Conservation (phyloP, 2,797 vertebrate species). For the Bryconaethiops microstoma region DNA sequence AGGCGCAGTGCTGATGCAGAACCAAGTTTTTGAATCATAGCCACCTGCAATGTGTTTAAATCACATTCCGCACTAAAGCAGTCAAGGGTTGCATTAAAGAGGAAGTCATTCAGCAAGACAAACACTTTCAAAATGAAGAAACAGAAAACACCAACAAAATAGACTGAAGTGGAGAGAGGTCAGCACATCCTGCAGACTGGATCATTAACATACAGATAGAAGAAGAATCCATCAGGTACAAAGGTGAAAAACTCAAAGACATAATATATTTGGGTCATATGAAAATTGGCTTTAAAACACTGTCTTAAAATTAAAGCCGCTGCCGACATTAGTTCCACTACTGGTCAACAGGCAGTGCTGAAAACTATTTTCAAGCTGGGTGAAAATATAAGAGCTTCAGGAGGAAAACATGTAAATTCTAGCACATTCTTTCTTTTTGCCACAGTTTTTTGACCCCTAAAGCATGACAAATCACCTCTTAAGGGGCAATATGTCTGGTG, state of each 20-base stretch:
- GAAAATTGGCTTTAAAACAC: neutral
- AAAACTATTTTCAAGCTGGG: neutral
- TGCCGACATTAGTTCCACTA: neutral
- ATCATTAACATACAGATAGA: too few relatives aligned
- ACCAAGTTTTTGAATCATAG: slow-evolving; percentile 84
- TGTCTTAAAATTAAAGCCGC: neutral
- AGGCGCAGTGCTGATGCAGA: slow-evolving; percentile 78
- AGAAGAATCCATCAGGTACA: too few relatives aligned
- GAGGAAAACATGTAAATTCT: neutral
- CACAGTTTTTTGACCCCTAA: slow-evolving; percentile 28
- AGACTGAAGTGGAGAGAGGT: slow-evolving; percentile 45
- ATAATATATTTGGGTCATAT: neutral
- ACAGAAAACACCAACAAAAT: slow-evolving; percentile 64
- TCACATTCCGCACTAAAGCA: slow-evolving; percentile 82
- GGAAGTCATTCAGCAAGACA: slow-evolving; percentile 78
- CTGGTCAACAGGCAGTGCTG: neutral
- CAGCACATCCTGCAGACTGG: neutral
- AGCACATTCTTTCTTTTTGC: neutral
- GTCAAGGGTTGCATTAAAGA: slow-evolving; percentile 84
- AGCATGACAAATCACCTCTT: slow-evolving; percentile 30
- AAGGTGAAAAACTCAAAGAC: neutral
- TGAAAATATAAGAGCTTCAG: neutral
- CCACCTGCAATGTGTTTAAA: slow-evolving; percentile 80
- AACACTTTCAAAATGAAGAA: slow-evolving; percentile 78
- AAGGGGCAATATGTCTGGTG: slow-evolving; percentile 22